Base-by-base conservation (phyloP, 2,888 invertebrate genomes). In the Pelosia muscerda region DNA sequence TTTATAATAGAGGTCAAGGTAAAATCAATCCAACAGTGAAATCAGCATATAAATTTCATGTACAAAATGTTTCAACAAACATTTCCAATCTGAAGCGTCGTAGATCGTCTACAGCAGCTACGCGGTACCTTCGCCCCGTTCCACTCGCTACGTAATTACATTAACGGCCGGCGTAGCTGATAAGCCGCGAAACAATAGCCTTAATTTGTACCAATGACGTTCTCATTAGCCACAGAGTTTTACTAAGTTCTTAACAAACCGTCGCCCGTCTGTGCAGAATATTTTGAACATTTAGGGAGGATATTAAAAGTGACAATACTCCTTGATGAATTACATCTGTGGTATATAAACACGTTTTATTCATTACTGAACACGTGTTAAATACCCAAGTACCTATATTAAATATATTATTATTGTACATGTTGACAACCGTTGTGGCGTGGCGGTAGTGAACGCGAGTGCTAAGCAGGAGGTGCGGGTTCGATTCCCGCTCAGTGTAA, bases 111-210 rank as follows among this genome's bases (percentile, higher is more conserved):
- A 81, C 77, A 77, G 60, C 72, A 66, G 79, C 81, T 81, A 82
- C 81, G 79, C 56, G 73, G 70, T 60, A 71, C 74, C 74, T 76
- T 79, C 71, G 69, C 68, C 62, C 11, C 60, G 68, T 71, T 79
- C 73, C 73, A 76, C 69, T 63, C 66, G 76, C 76, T 74, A 78
- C 72, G 69, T 86, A 87, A 88, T 86, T 83, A 82, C 75, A 85
- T 87, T 86, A 86, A 76, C 57, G 71, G 69, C 31, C 72, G 68
- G 69, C 69, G 74, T 76, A 75, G 73, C 76, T 76, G 81, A 81
- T 84, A 85, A 86, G 79, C 83, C 78, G 77, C 75, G 73, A 76
- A 81, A 87, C 85, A 87, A 89, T 84, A 85, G 79, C 82, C 82
- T 82, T 81, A 84, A 88, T 88, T 88, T 84, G 80, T 80, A 81